These are phyloP conservation scores for Dryomyza anilis DNA, from an alignment of 2,888 invertebrate species.

Conservation along the genomic window DNA sequence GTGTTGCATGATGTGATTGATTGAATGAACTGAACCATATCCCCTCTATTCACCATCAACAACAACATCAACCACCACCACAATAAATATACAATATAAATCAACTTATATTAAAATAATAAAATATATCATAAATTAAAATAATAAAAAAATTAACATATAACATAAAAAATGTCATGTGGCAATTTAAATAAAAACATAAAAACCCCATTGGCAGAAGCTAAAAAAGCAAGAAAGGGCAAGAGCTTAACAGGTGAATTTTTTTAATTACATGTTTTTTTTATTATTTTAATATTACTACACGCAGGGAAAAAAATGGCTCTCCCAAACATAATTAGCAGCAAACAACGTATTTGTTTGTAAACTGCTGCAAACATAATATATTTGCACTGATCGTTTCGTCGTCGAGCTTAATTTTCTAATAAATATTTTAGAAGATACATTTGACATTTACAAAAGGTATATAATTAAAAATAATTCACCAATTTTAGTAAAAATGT, in stretches of 20 bases:
- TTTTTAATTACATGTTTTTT: too few relatives aligned
- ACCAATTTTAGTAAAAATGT: too few relatives aligned
- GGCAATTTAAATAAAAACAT: constrained; percentile 17
- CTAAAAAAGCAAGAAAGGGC: constrained; percentile 94
- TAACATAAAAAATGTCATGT: background rate
- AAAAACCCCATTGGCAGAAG: constrained; percentile 69
- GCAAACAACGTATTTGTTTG: too few relatives aligned
- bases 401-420: too few relatives aligned
- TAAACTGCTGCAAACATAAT: too few relatives aligned
- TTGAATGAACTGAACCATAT: constrained; percentile 40
- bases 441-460: too few relatives aligned
- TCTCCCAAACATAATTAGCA: too few relatives aligned
- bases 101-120: constrained; percentile 18
- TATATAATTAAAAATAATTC: too few relatives aligned
- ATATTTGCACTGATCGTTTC: constrained; percentile 20
- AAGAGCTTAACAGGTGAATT: constrained; percentile 87
- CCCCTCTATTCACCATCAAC: constrained; percentile 21
- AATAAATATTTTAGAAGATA: constrained; percentile 20
- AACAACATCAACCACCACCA: constrained; percentile 31
- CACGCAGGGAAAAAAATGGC: too few relatives aligned
- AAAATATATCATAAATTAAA: too few relatives aligned
- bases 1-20: constrained; percentile 57
- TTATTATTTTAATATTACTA: too few relatives aligned
- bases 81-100: constrained; percentile 32
- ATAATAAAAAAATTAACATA: constrained; percentile 5